Evolutionary conservation across 2,888 invertebrate species (phyloP).

Genomic region (Psylliodes chrysocephalus): DNA sequence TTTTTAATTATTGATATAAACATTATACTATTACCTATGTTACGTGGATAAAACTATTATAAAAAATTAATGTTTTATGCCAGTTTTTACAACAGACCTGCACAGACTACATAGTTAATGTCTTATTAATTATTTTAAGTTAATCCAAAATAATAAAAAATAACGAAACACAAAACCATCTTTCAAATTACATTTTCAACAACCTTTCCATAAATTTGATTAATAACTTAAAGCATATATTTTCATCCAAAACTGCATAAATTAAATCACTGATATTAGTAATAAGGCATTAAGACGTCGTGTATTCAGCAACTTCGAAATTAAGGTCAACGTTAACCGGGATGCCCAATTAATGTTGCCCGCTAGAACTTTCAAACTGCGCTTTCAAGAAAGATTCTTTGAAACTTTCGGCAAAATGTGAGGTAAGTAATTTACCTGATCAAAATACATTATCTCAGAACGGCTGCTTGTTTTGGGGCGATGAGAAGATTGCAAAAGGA

Average conservation of each 20-base stretch:
- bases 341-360: conserved; percentile 1
- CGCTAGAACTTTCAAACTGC: neutral
- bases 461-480: too few species aligned
- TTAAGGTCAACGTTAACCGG: neutral
- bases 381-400: neutral
- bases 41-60: too few species aligned
- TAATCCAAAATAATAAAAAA: too few species aligned
- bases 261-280: neutral
- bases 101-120: too few species aligned
- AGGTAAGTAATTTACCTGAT: conserved; percentile 15
- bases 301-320: neutral
- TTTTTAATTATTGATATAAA: too few species aligned
- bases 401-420: conserved; percentile 3
- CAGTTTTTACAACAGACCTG: too few species aligned
- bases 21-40: too few species aligned
- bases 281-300: neutral
- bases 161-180: too few species aligned
- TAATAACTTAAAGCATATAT: neutral
- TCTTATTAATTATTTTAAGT: too few species aligned
- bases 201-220: neutral
- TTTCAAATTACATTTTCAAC: too few species aligned
- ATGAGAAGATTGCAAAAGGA: too few species aligned
- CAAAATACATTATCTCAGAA: neutral
- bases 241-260: neutral
- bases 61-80: too few species aligned